Percentiles rank a stretch among this genome's conserved stretches.
These are phyloP conservation scores for Macrotrachela quadricornifera DNA, from an alignment of 1,140 invertebrate genomes.

Conservation along the genomic window DNA sequence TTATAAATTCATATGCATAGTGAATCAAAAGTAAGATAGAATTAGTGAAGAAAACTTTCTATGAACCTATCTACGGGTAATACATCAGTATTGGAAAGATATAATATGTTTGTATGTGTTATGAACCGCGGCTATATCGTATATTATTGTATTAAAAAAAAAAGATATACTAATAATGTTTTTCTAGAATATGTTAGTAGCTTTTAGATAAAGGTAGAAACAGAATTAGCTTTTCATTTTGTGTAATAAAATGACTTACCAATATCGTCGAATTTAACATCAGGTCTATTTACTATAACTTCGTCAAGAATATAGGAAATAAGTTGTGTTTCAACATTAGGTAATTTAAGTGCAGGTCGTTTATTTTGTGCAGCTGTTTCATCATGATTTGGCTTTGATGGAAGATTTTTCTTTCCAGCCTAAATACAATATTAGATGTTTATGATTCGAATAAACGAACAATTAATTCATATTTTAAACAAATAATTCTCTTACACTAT, in stretches of 20 bases:
- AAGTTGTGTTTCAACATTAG: conserved; percentile 25
- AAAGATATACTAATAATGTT: too few relatives aligned
- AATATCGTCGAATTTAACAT: conserved; percentile 25
- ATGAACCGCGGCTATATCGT: too few relatives aligned
- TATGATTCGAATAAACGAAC: neutral
- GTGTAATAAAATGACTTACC: conserved; percentile 14
- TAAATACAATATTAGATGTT: neutral
- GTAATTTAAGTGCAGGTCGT: conserved; percentile 3
- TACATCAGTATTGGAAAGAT: too few relatives aligned
- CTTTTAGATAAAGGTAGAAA: neutral
- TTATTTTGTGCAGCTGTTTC: neutral
- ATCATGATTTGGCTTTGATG: too few relatives aligned
- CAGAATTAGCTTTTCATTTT: too few relatives aligned
- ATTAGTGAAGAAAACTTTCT: too few relatives aligned
- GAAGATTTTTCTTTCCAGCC: neutral
- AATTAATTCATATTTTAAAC: neutral
- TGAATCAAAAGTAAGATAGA: too few relatives aligned
- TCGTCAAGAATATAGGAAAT: conserved; percentile 28
- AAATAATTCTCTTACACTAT: neutral
- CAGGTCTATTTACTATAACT: conserved; percentile 23
- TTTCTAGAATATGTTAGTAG: neutral
- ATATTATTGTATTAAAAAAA: too few relatives aligned
- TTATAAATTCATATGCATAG: too few relatives aligned
- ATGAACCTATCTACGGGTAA: too few relatives aligned
- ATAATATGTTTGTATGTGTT: too few relatives aligned